Base-by-base conservation (phyloP, 1,140 invertebrate species). In the Ooceraea biroi region DNA sequence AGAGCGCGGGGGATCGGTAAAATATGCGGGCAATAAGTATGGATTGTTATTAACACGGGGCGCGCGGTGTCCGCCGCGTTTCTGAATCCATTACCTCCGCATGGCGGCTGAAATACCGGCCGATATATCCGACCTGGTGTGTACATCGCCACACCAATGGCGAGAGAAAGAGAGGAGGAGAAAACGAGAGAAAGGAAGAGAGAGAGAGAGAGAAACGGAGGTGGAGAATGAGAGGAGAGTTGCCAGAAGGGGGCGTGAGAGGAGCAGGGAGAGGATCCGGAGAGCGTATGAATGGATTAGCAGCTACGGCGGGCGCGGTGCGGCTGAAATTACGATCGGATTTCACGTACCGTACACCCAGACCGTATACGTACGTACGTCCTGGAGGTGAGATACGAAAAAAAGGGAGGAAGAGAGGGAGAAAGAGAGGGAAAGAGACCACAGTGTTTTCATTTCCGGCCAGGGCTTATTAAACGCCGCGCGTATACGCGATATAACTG, bases 21-120 rank as follows among this genome's bases (percentile, higher is more conserved):
- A 94, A 94, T 94, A 94, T 94, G 94, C 94, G 91, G 91, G 94
- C 93, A 94, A 94, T 94, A 94, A 94, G 94, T 94, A 94, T 94
- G 93, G 94, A 94, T 94, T 94, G 94, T 94, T 94, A 94, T 94
- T 94, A 94, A 94, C 94, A 94, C 94, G 92, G 93, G 93, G 93
- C 90, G 91, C 92, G 91, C 93, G 92, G 93, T 94, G 92, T 93
- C 93, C 93, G 92, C 91, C 91, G 93, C 93, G 92, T 92, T 94
- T 94, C 94, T 94, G 93, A 94, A 94, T 94, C 94, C 94, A 94
- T 94, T 94, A 94, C 93, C 93, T 94, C 93, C 90, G 94, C 93
- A 94, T 94, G 94, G 93, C 91, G 94, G 93, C 93, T 94, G 92
- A 94, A 94, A 94, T 94, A 94, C 94, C 92, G 93, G 88, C 93